Evolutionary conservation across 2,797 vertebrate genomes (phyloP), one percentile per base, ranked within the genome.

Genomic region (Myotis myotis): DNA sequence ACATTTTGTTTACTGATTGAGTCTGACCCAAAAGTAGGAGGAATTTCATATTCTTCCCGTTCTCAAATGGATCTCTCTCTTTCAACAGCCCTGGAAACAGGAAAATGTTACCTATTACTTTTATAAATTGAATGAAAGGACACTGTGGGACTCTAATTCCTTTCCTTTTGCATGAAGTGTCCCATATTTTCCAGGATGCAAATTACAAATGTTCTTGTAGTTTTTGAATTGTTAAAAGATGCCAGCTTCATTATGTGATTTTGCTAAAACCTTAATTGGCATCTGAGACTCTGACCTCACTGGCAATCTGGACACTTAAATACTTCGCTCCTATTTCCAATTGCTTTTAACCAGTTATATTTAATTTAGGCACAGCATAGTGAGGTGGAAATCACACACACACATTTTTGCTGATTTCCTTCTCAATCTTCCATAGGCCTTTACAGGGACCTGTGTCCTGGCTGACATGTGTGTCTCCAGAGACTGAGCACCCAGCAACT

Each of bases 151-250:
- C 82, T 75, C 41, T 51, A 47, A 60, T 55, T 49, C 23, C 16
- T 71, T 92, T 92, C 2, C 90, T 84, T 91, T 82, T 72, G 16
- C 47, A 57, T 38, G 16, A 87, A 87, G 36, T 64, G 8, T 38
- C 53, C 41, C n/a, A 57, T 49, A 70, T 82, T 71, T 93, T 78
- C 70, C 66, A 83, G 80, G 72, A 88, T 44, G 47, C 28, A 51
- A 57, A 78, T 83, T 82, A 87, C 89, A 41, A 71, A 92, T 28
- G 53, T 81, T 47, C 53, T 64, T 86, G 7, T 5, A 49, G 44
- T 94, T 89, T 70, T 44, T 70, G n/a, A 86, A 53, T 76, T 89
- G 30, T 82, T 93, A 70, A 64, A 85, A 86, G 57, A 72, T 78
- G 81, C 0, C 25, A 49, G 13, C 5, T 81, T 80, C 47, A 68